Conservation (phyloP, 2,113 vertebrate species). For the Aspidoscelis tigris region DNA sequence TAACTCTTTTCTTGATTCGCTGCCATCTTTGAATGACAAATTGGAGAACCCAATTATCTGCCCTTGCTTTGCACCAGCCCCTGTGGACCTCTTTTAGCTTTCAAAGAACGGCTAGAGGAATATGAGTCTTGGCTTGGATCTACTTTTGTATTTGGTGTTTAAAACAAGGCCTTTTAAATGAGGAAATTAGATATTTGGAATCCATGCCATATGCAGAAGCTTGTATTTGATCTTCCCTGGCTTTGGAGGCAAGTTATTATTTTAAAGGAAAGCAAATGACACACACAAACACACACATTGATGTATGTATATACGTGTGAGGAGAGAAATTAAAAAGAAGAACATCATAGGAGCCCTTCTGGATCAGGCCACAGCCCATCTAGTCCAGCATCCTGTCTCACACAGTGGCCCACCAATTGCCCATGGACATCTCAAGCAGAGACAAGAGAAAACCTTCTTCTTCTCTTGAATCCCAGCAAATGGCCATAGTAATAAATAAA, state of each 20-base stretch:
- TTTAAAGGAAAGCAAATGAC: constrained; percentile 62
- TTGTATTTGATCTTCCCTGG: constrained; percentile 66
- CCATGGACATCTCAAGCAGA: too few species aligned
- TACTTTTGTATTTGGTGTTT: constrained; percentile 71
- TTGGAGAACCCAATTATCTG: constrained; percentile 50
- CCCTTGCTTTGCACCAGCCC: constrained; percentile 50
- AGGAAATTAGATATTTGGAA: constrained; percentile 70
- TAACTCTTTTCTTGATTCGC: background rate
- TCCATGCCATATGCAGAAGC: constrained; percentile 61
- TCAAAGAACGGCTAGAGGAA: constrained; percentile 65
- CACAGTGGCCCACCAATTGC: too few species aligned
- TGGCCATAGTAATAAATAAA: too few species aligned
- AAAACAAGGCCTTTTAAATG: constrained; percentile 73
- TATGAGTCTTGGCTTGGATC: constrained; percentile 68
- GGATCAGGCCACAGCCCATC: too few species aligned
- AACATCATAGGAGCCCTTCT: too few species aligned
- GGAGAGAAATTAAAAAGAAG: too few species aligned
- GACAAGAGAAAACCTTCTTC: too few species aligned
- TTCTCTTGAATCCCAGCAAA: too few species aligned
- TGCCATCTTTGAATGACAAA: constrained; percentile 20
- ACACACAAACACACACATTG: constrained; percentile 39
- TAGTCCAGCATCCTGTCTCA: too few species aligned
- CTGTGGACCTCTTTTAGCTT: constrained; percentile 10
- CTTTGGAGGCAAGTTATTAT: constrained; percentile 66
- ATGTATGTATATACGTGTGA: background rate